Conservation (phyloP, 2,797 vertebrate species). For the Onychomys leucogaster region DNA sequence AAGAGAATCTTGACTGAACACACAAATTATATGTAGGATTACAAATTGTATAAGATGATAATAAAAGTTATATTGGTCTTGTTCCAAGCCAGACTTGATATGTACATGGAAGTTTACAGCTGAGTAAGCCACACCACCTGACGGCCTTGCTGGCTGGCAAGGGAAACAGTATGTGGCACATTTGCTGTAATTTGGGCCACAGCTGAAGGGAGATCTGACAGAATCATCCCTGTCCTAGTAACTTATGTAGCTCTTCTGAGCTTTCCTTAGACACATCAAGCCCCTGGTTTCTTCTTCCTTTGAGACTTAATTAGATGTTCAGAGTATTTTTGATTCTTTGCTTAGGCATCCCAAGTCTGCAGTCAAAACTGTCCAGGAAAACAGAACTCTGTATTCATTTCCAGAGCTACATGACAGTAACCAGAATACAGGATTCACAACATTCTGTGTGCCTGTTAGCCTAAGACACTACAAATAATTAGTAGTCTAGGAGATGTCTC, state of each 20-base stretch:
- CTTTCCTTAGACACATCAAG: background rate
- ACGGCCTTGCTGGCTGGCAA: background rate
- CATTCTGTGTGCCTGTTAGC: background rate
- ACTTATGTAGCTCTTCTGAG: background rate
- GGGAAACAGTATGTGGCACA: background rate
- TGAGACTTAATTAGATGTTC: slow-evolving; percentile 26
- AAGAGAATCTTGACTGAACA: background rate
- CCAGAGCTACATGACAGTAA: background rate
- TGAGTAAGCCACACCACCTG: background rate
- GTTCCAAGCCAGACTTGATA: background rate
- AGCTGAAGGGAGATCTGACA: background rate
- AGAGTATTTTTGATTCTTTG: slow-evolving; percentile 11
- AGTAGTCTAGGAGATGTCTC: background rate
- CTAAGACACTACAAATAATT: background rate
- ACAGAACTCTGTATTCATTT: slow-evolving; percentile 21
- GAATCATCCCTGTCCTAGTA: background rate
- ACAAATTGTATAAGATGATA: background rate
- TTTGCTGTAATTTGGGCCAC: background rate
- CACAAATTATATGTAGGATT: background rate
- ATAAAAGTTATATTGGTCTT: background rate
- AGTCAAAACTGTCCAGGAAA: background rate
- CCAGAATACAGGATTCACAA: background rate
- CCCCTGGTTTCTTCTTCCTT: background rate
- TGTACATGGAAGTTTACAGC: background rate
- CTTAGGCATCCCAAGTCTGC: background rate